phyloP scores from a whole-genome alignment of 2,113 vertebrate genomes.

The Mustela nigripes region DNA sequence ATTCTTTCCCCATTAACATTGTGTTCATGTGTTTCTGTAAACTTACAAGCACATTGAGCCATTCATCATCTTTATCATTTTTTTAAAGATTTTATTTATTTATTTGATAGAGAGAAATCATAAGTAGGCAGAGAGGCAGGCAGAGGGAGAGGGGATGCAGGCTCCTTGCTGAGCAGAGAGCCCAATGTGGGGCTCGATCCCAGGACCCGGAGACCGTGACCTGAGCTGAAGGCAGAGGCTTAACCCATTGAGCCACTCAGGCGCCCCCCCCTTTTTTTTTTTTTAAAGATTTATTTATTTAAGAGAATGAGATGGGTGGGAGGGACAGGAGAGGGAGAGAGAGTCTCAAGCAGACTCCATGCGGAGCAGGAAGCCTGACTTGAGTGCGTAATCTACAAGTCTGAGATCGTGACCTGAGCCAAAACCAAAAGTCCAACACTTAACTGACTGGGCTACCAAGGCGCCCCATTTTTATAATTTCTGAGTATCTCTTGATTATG shows the following conservation, averaged over 20 bases:
- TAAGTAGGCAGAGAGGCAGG: too few species aligned
- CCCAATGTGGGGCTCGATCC: accelerated
- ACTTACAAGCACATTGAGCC: background rate
- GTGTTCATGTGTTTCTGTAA: constrained; percentile 36
- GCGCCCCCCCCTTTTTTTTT: too few species aligned
- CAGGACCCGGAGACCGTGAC: too few species aligned
- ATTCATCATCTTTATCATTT: background rate
- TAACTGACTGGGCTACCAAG: background rate
- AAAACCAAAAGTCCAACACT: background rate
- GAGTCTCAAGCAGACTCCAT: background rate
- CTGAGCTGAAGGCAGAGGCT: background rate
- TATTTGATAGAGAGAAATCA: background rate
- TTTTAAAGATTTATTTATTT: background rate
- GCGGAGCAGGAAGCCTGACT: too few species aligned
- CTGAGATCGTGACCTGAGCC: background rate
- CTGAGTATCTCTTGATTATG: background rate
- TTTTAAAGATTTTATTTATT: background rate
- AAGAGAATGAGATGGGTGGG: too few species aligned
- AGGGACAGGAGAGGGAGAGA: background rate
- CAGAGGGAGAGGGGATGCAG: background rate
- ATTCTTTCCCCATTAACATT: background rate
- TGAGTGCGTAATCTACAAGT: too few species aligned
- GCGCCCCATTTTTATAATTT: constrained; percentile 9
- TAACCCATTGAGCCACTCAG: too few species aligned
- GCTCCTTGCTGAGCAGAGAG: too few species aligned